Conservation (phyloP, 2,113 vertebrate species). For the Plotosus lineatus region DNA sequence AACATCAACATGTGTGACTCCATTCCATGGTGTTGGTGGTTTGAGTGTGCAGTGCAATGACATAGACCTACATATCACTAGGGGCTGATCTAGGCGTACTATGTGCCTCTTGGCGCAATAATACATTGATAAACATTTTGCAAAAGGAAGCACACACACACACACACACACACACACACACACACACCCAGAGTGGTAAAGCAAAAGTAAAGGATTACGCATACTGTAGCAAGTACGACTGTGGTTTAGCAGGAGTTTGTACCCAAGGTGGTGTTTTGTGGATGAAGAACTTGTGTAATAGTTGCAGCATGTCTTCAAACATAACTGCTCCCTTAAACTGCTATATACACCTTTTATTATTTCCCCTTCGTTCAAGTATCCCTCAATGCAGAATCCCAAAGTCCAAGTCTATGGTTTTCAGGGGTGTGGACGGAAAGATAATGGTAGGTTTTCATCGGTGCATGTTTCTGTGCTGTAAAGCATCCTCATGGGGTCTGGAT, state of each 20-base stretch:
- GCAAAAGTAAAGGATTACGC: neutral
- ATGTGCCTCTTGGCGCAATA: neutral
- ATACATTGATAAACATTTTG: neutral
- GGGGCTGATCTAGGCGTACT: neutral
- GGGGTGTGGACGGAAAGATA: too few relatives aligned
- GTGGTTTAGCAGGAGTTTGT: neutral
- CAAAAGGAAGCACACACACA: neutral
- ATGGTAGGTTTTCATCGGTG: neutral
- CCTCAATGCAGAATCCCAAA: neutral
- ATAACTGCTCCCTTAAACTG: neutral
- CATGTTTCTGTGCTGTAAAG: neutral
- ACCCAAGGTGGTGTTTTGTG: neutral
- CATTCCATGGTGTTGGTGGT: neutral
- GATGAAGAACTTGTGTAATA: neutral
- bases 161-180: neutral
- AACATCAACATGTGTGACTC: neutral
- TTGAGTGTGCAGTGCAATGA: neutral
- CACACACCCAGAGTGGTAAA: neutral
- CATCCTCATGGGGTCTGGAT: neutral
- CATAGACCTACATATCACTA: neutral
- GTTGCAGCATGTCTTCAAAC: neutral
- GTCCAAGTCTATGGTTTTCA: too few relatives aligned
- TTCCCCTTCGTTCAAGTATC: neutral
- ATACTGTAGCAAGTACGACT: neutral
- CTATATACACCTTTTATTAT: neutral